Evolutionary conservation across 2,113 vertebrate species (phyloP).

Genomic region (Mesitornis unicolor): DNA sequence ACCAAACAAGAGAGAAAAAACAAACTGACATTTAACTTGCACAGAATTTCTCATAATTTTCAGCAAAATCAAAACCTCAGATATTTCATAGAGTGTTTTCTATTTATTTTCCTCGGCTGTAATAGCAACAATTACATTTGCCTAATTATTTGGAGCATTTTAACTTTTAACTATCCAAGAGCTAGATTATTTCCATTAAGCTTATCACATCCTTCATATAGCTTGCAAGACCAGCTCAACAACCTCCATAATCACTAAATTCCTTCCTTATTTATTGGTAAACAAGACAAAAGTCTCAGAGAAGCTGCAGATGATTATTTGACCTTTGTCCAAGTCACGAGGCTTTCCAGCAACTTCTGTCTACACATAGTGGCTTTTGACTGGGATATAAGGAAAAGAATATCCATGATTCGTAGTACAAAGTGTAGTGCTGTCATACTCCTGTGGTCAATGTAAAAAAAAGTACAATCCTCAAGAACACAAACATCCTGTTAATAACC

Average conservation of each 20-base stretch:
- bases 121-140: no score
- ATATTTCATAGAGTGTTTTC: background rate
- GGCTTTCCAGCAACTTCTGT: background rate
- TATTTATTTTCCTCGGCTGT: background rate
- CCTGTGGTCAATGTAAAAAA: background rate
- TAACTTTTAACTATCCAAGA: background rate
- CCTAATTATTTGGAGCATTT: background rate
- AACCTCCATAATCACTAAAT: background rate
- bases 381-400: background rate
- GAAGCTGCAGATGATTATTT: background rate
- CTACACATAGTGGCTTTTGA: background rate
- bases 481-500: background rate
- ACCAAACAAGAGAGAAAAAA: no score
- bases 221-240: background rate
- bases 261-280: background rate
- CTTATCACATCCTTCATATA: background rate
- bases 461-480: rapidly evolving
- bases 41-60: background rate
- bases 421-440: background rate
- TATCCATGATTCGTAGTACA: background rate
- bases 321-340: background rate
- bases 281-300: background rate
- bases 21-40: background rate
- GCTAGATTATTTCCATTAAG: background rate
- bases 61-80: background rate